phyloP scores from a whole-genome alignment of 2,888 invertebrate genomes.

The Clivina fossor region DNA sequence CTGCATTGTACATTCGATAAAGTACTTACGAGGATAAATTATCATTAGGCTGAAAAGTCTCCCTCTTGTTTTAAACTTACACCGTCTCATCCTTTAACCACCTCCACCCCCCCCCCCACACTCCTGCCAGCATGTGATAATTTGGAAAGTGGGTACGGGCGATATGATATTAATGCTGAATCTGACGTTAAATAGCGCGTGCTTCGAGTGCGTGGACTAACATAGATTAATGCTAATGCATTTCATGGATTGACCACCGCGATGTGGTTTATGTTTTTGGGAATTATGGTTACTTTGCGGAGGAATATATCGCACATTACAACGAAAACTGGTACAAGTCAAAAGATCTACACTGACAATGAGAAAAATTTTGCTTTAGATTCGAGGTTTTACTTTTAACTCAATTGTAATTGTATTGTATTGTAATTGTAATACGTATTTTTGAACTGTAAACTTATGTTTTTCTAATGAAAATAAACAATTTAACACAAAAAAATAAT shows the following conservation, averaged over 20 bases:
- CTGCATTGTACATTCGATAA: conserved; percentile 26
- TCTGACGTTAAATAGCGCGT: conserved; percentile 24
- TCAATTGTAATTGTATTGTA: no score
- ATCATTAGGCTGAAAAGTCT: conserved; percentile 29
- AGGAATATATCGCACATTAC: no score
- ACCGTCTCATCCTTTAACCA: neutral
- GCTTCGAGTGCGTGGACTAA: conserved; percentile 28
- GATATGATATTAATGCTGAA: conserved; percentile 27
- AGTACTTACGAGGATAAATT: conserved; percentile 31
- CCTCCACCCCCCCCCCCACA: neutral
- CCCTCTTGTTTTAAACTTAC: conserved; percentile 25
- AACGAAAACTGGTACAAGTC: no score
- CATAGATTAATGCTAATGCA: conserved; percentile 32
- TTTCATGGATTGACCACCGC: conserved; percentile 26
- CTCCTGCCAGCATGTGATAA: neutral
- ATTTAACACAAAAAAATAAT: no score
- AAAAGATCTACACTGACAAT: no score
- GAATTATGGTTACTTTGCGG: neutral
- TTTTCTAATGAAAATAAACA: no score
- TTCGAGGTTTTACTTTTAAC: no score
- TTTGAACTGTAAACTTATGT: no score
- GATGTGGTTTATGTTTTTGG: neutral
- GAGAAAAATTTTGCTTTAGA: no score
- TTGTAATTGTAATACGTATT: no score
- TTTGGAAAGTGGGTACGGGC: neutral